Evolutionary conservation across 1,140 invertebrate species (phyloP).

Genomic region (Idris sp.): DNA sequence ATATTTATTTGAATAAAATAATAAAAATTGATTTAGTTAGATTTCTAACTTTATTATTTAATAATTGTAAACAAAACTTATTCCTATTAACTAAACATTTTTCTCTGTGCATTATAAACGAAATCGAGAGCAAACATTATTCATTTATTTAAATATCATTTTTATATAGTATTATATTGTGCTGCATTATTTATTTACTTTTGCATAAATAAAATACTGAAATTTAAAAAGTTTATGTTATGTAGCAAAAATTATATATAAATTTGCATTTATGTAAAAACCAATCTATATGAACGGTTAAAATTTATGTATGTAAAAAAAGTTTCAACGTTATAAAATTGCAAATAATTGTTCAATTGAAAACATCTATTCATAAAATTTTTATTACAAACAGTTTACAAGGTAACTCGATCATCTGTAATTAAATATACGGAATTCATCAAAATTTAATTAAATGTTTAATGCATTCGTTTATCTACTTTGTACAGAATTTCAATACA

Average conservation of each 20-base stretch:
- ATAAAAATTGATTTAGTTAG: no score
- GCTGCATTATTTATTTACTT: conserved; percentile 17
- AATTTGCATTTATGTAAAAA: not conserved
- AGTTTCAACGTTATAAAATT: conserved; percentile 10
- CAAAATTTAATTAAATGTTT: conserved; percentile 24
- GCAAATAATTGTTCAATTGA: conserved; percentile 47
- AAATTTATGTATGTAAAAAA: conserved; percentile 16
- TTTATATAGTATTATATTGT: conserved; percentile 25
- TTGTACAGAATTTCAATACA: conserved; percentile 16
- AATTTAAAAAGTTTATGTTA: conserved; percentile 19
- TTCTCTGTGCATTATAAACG: no score
- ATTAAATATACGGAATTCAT: conserved; percentile 35
- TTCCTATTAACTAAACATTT: no score
- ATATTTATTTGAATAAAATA: no score
- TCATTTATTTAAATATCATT: conserved; percentile 24
- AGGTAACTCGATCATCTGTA: conserved; percentile 29
- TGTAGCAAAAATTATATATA: conserved; percentile 27
- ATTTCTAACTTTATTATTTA: no score
- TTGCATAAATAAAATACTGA: conserved; percentile 25
- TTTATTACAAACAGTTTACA: conserved; percentile 42
- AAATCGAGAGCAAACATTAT: conserved; percentile 7
- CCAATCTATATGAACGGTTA: no score
- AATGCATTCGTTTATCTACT: conserved; percentile 20
- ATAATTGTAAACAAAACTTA: no score
- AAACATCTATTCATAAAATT: conserved; percentile 50